These are phyloP conservation scores for Catharus fuscescens DNA, from an alignment of 2,113 vertebrate genomes.

Conservation along the genomic window DNA sequence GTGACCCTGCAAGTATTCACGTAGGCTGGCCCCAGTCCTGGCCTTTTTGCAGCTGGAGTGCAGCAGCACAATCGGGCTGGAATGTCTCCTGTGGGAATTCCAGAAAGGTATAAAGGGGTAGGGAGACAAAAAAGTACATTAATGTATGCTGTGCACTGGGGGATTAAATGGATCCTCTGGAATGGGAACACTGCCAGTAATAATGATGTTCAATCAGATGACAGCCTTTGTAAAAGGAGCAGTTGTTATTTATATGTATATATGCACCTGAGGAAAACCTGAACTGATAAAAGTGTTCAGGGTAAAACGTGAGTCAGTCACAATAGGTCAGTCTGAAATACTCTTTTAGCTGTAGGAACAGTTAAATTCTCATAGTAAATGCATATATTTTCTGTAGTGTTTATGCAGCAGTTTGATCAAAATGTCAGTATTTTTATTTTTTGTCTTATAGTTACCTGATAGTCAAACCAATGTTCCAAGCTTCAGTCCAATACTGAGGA, in stretches of 20 bases:
- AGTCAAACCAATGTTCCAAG: not conserved
- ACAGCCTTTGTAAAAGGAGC: conserved; percentile 23
- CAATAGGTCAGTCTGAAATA: conserved; percentile 1
- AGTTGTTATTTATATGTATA: conserved; percentile 3
- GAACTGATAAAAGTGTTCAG: conserved; percentile 34
- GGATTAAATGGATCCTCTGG: conserved; percentile 66
- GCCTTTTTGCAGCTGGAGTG: conserved; percentile 71
- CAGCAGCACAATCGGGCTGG: conserved; percentile 51
- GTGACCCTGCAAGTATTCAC: conserved; percentile 60
- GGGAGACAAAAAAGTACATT: conserved; percentile 70
- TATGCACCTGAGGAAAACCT: conserved; percentile 49
- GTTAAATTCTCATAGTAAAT: conserved; percentile 12
- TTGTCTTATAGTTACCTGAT: not conserved
- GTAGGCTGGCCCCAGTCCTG: conserved; percentile 63
- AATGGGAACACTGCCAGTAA: conserved; percentile 51
- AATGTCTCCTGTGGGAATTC: conserved; percentile 63
- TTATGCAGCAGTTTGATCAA: not conserved
- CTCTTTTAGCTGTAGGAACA: not conserved
- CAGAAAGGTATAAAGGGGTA: conserved; percentile 61
- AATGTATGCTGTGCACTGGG: conserved; percentile 53
- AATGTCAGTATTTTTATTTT: not conserved
- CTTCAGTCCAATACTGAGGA: not conserved
- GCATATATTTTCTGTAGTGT: not conserved
- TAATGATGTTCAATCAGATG: conserved; percentile 30
- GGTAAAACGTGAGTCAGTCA: not conserved